These are phyloP conservation scores for Ypsolopha sequella DNA, from an alignment of 2,888 invertebrate genomes.

Conservation along the genomic window DNA sequence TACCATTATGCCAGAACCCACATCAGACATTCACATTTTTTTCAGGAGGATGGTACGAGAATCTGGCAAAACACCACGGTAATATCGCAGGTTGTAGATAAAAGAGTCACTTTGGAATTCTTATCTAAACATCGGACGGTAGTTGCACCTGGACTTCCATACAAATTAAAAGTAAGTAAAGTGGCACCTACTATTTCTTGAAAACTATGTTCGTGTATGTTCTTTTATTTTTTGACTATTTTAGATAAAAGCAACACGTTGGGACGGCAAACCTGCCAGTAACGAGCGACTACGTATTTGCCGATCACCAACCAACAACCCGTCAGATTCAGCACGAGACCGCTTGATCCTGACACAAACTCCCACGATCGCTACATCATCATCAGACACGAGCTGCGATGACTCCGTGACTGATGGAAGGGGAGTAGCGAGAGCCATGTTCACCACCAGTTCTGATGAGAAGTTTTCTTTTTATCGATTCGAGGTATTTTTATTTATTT, in stretches of 20 bases:
- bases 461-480: conserved; percentile 32
- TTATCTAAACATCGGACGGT: conserved; percentile 66
- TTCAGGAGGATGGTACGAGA: conserved; percentile 74
- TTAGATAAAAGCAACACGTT: conserved; percentile 54
- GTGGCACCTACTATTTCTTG: neutral
- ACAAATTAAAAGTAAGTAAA: conserved; percentile 71
- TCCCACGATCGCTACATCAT: neutral
- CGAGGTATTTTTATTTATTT: too few relatives aligned
- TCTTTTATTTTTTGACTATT: neutral
- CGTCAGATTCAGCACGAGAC: neutral
- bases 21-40: conserved; percentile 1
- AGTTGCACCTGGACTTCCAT: conserved; percentile 80
- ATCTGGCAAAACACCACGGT: conserved; percentile 73
- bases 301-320: conserved; percentile 21
- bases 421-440: conserved; percentile 41
- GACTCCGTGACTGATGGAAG: conserved; percentile 31
- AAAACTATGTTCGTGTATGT: neutral
- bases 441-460: conserved; percentile 31
- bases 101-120: conserved; percentile 71
- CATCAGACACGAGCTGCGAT: conserved; percentile 20
- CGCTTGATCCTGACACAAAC: neutral
- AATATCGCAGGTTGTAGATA: conserved; percentile 67
- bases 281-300: conserved; percentile 40
- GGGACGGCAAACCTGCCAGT: conserved; percentile 51
- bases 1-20: neutral